A percentile compares a stretch with the other conserved stretches of the same genome.
Evolutionary conservation across 2,888 invertebrate species (phyloP).

Genomic region (Anaspis maculata): DNA sequence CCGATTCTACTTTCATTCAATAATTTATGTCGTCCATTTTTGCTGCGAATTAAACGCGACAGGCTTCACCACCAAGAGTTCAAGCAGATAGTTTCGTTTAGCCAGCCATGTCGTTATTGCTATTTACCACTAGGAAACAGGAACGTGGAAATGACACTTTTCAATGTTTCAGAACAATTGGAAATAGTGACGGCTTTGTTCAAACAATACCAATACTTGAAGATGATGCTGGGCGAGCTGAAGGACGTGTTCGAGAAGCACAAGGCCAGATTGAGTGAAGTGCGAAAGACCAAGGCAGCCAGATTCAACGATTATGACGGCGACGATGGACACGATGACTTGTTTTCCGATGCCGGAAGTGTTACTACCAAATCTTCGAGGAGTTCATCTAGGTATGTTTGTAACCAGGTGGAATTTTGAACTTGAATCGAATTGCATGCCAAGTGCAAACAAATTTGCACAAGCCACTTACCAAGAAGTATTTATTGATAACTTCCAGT

Average conservation of each 20-base stretch:
- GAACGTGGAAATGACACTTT: no score
- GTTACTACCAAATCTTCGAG: slow-evolving; percentile 15
- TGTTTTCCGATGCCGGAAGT: slow-evolving; percentile 23
- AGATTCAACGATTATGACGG: slow-evolving; percentile 26
- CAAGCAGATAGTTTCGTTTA: no score
- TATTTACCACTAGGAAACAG: no score
- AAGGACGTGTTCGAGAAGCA: slow-evolving; percentile 14
- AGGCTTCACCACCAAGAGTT: no score
- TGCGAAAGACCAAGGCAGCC: slow-evolving; percentile 38
- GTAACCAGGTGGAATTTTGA: background rate
- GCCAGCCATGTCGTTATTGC: no score
- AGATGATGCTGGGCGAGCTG: slow-evolving; percentile 17
- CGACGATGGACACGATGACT: slow-evolving; percentile 41
- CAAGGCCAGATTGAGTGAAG: slow-evolving; percentile 27
- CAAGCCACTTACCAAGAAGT: no score
- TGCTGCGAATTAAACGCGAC: no score
- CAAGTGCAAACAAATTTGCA: no score
- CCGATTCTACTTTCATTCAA: no score
- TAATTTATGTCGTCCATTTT: no score
- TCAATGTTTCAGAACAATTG: no score
- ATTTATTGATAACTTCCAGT: no score
- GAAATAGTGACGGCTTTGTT: slow-evolving; percentile 17
- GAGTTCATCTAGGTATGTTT: slow-evolving; percentile 17
- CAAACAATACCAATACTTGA: slow-evolving; percentile 17
- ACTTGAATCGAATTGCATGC: background rate